Evolutionary conservation across 2,888 invertebrate genomes (phyloP), one percentile per base, ranked within the genome.

Genomic region (Ametastegia equiseti): DNA sequence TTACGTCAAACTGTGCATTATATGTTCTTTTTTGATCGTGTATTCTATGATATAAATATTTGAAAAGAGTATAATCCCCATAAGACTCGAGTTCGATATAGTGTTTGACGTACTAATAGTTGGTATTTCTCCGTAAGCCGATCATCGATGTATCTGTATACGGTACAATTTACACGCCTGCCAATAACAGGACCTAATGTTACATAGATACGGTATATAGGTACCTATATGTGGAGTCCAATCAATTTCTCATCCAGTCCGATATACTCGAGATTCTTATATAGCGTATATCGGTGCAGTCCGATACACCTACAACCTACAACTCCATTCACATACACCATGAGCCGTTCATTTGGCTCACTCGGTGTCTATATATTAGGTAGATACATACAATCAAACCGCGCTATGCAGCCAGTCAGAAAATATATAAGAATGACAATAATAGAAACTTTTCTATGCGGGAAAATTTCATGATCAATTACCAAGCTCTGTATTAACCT

Each of bases 111-210:
- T 36, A n/a, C n/a, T n/a, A 23, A 67, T 39, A 36, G 39, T 30
- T 45, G 27, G 27, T 30, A 6, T 39, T 75, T 54, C 36, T 54
- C 30, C 0, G 50, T 33, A 60, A 78, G 42, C 42, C 42, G 45
- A 30, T 13, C 33, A 60, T 78, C 54, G 36, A 60, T 78, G 23
- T 60, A 78, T n/a, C 13, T 39, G 13, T 60, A n/a, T n/a, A 60
- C 33, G 5, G 78, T 63, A 39, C 60, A 60, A 78, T 78, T 78
- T 63, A 78, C 78, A 60, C 78, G 36, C 19, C 78, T 78, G 78
- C 60, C 78, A 78, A 78, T 78, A 78, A 78, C 78, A 78, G 78
- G 42, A 78, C 39, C 42, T 27, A 39, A 63, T 57, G 60, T 60
- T 78, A 60, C 57, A 50, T 30, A 23, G 60, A 57, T 75, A 75